Evolutionary conservation across 2,797 vertebrate species (phyloP).

Genomic region (Cirrhinus mrigala): DNA sequence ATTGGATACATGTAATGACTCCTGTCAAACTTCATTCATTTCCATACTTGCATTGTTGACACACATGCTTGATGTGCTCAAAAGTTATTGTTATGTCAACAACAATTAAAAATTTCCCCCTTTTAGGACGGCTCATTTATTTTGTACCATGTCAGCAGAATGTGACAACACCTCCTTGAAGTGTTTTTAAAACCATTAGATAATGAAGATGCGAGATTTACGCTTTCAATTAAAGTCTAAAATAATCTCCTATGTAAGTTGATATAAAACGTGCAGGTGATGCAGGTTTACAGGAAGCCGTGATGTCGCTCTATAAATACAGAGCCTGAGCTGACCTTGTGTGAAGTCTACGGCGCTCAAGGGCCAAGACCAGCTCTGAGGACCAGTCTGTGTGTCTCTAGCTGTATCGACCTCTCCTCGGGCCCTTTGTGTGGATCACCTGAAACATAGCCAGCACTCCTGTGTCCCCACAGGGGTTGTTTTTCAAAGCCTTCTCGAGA

Average conservation of each 20-base stretch:
- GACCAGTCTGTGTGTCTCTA: slow-evolving; percentile 50
- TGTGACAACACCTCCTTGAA: not conserved
- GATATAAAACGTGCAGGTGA: slow-evolving; percentile 31
- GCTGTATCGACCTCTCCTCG: slow-evolving; percentile 41
- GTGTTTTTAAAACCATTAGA: slow-evolving; percentile 11
- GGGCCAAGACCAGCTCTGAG: slow-evolving; percentile 27
- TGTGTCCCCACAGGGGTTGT: slow-evolving; percentile 56
- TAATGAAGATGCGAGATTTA: not conserved
- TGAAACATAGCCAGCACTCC: slow-evolving; percentile 54
- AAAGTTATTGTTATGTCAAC: slow-evolving; percentile 70
- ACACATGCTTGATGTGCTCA: slow-evolving; percentile 54
- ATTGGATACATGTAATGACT: too few species aligned
- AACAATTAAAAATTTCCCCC: slow-evolving; percentile 58
- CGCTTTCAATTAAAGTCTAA: slow-evolving; percentile 25
- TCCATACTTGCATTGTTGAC: slow-evolving; percentile 50
- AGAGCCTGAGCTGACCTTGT: slow-evolving; percentile 56
- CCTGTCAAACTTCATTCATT: not conserved
- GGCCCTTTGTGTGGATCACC: slow-evolving; percentile 46
- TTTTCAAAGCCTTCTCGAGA: slow-evolving; percentile 55
- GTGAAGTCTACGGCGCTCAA: slow-evolving; percentile 36
- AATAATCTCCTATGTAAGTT: slow-evolving; percentile 11
- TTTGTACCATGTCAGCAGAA: slow-evolving; percentile 29
- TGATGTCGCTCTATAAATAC: slow-evolving; percentile 53
- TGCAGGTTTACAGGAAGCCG: slow-evolving; percentile 55
- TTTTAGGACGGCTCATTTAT: slow-evolving; percentile 52